Percentiles rank a stretch among this genome's conserved stretches.
Conservation (phyloP, 2,113 vertebrate genomes). For the Solea senegalensis region DNA sequence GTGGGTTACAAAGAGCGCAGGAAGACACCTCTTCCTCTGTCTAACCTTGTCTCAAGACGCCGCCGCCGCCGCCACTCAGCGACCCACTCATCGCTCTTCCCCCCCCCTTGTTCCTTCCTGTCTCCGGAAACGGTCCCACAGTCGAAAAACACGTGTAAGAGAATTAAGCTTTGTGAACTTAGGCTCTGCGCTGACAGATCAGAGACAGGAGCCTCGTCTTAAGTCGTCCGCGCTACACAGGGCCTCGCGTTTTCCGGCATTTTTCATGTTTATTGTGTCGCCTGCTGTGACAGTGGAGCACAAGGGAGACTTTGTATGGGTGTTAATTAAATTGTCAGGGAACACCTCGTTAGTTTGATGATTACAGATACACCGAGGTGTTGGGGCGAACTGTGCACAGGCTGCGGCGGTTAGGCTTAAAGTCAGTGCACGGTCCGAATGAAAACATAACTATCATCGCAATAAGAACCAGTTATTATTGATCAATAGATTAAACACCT, state of each 20-base stretch:
- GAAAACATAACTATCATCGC: too few species aligned
- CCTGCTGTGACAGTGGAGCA: constrained; percentile 41
- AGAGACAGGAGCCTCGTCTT: constrained; percentile 47
- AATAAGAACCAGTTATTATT: neutral
- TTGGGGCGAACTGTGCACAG: neutral
- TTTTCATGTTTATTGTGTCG: constrained; percentile 41
- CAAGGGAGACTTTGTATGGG: constrained; percentile 49
- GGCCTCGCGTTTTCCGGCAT: constrained; percentile 34
- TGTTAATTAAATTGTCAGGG: constrained; percentile 76
- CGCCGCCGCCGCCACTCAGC: constrained; percentile 20
- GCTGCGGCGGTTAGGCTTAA: neutral
- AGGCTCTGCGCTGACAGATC: constrained; percentile 40
- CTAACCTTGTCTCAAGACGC: constrained; percentile 43
- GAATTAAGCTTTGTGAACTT: constrained; percentile 33
- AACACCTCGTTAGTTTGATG: constrained; percentile 66
- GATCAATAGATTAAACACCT: neutral
- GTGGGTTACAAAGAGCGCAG: constrained; percentile 49
- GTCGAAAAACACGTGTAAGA: constrained; percentile 55
- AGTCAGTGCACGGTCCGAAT: neutral
- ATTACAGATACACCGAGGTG: constrained; percentile 31
- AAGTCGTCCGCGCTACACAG: constrained; percentile 23
- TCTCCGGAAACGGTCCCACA: constrained; percentile 20
- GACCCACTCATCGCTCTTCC: constrained; percentile 6
- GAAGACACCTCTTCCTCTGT: constrained; percentile 45
- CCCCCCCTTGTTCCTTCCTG: constrained; percentile 41